Evolutionary conservation across 2,113 vertebrate species (phyloP), one percentile per base, ranked within the genome.

Genomic region (Vulpes vulpes): DNA sequence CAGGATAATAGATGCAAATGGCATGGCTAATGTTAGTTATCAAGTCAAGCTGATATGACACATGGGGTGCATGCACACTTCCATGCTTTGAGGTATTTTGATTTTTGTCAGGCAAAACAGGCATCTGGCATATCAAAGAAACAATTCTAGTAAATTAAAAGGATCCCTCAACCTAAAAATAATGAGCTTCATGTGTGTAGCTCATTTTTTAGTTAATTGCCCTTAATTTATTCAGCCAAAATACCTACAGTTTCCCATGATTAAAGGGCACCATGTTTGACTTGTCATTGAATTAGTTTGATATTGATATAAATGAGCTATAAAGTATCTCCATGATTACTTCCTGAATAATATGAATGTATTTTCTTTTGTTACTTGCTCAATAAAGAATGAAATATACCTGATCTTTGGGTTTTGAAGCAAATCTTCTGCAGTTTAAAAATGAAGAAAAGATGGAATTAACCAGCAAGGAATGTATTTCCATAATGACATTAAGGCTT

Each of bases 221-320:
- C 96, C 91, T 85, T 99, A 98, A 99, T 98, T 98, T 98, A 98
- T 98, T 98, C 98, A 98, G 96, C 97, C 96, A 79, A 97, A 98
- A 96, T 93, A 96, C 94, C 87, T 96, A 94, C 87, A 93, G 96
- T 96, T 98, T 98, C 81, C 98, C 82, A 96, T 98, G 98, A 99
- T 99, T 98, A 98, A 99, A 98, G 98, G 97, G 97, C 97, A 97
- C 83, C 23, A 2, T 98, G 97, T 98, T 98, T 97, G 97, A 97
- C 91, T 98, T 98, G 98, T 98, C 97, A 98, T 64, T 91, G 96
- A 98, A 98, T 98, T 98, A 97, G 95, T 98, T 97, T 98, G 96
- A 98, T 98, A 98, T 96, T 23, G 49, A 97, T 98, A 98, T 98
- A 98, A 98, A 98, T 97, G 98, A 97, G 95, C 97, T 93, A 88